phyloP scores from a whole-genome alignment of 2,888 invertebrate species.

The Meghimatium bilineatum region DNA sequence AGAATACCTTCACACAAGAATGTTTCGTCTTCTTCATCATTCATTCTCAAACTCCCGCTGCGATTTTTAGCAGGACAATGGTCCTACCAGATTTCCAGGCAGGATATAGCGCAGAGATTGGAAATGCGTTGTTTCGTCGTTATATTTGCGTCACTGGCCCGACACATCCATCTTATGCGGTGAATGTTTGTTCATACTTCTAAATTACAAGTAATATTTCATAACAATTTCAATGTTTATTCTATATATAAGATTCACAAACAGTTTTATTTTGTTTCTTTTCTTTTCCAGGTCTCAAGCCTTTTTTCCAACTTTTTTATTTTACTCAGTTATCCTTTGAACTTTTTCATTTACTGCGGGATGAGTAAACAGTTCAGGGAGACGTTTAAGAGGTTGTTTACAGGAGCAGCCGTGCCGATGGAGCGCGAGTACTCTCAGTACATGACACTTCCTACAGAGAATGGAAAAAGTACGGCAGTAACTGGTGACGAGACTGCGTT shows the following conservation, averaged over 20 bases:
- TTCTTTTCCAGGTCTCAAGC: constrained; percentile 64
- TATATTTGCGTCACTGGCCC: too few relatives aligned
- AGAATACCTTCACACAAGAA: too few relatives aligned
- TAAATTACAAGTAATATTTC: too few relatives aligned
- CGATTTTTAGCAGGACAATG: too few relatives aligned
- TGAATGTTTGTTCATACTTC: too few relatives aligned
- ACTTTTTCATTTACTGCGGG: constrained; percentile 96
- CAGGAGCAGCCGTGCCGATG: constrained; percentile 74
- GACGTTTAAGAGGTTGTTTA: constrained; percentile 90
- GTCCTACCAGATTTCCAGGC: too few relatives aligned
- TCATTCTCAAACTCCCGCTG: too few relatives aligned
- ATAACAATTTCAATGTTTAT: too few relatives aligned
- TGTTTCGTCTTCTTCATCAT: too few relatives aligned
- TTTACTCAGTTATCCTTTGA: constrained; percentile 92
- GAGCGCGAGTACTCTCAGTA: constrained; percentile 72
- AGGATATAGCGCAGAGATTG: too few relatives aligned
- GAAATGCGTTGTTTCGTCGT: too few relatives aligned
- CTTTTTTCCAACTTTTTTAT: constrained; percentile 92
- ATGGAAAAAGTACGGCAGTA: constrained; percentile 61
- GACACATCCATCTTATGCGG: too few relatives aligned
- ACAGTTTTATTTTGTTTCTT: not conserved
- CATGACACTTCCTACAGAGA: constrained; percentile 72
- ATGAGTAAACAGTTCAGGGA: constrained; percentile 96
- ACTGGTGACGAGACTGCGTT: constrained; percentile 69
- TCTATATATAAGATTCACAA: not conserved